phyloP scores from a whole-genome alignment of 2,888 invertebrate species.

The Andrena minutula region DNA sequence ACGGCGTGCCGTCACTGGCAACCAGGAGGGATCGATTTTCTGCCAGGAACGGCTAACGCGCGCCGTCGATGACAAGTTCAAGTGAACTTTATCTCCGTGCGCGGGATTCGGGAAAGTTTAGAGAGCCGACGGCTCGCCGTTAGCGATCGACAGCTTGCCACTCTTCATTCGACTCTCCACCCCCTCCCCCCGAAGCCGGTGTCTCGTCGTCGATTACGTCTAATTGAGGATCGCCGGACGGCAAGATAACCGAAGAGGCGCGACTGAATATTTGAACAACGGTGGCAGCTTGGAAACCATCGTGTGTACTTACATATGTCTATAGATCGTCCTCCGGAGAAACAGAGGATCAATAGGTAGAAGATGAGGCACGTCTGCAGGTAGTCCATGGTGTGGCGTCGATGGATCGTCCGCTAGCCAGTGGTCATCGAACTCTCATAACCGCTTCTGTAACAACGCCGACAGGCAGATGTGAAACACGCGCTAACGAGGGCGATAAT shows the following conservation, averaged over 20 bases:
- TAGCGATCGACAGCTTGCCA: conserved; percentile 14
- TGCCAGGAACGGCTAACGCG: conserved; percentile 39
- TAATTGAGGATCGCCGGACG: conserved; percentile 19
- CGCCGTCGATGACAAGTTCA: conserved; percentile 33
- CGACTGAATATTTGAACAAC: conserved; percentile 21
- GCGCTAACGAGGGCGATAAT: not conserved
- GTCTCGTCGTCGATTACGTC: conserved; percentile 41
- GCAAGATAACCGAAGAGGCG: not conserved
- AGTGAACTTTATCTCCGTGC: conserved; percentile 6
- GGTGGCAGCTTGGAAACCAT: not conserved
- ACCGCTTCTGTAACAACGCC: conserved; percentile 78
- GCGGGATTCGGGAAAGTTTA: conserved; percentile 10
- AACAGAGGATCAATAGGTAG: conserved; percentile 79
- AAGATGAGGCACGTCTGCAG: conserved; percentile 81
- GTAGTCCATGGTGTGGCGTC: conserved; percentile 80
- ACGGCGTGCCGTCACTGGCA: not conserved
- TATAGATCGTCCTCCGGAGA: conserved; percentile 80
- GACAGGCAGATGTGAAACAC: conserved; percentile 42
- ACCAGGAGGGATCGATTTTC: conserved; percentile 59
- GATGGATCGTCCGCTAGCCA: conserved; percentile 75
- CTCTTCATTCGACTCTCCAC: conserved; percentile 10
- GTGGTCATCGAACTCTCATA: conserved; percentile 84
- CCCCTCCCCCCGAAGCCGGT: not conserved
- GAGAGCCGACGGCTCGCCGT: conserved; percentile 7
- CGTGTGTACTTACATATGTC: conserved; percentile 83